Percentiles rank a stretch among this genome's conserved stretches.
Conservation (phyloP, 2,113 vertebrate genomes). For the Chinchilla lanigera region DNA sequence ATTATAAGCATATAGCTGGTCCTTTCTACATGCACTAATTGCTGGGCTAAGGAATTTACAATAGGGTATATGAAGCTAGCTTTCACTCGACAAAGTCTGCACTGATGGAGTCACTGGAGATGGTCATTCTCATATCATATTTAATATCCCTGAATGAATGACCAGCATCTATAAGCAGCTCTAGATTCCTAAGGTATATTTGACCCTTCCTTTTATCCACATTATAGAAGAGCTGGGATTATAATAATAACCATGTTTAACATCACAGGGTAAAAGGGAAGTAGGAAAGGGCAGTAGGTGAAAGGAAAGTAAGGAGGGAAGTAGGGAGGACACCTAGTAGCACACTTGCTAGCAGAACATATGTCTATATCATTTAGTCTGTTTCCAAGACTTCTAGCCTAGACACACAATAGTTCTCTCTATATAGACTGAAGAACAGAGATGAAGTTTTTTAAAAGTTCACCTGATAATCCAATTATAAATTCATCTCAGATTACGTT, state of each 20-base stretch:
- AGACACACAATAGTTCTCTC: slow-evolving; percentile 20
- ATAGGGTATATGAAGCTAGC: slow-evolving; percentile 23
- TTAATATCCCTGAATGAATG: slow-evolving; percentile 40
- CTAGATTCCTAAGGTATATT: background rate
- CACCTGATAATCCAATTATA: background rate
- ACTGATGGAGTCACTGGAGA: background rate
- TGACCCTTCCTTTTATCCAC: background rate
- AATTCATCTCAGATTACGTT: background rate
- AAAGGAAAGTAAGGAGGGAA: background rate
- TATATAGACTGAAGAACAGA: background rate
- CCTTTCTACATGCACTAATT: background rate
- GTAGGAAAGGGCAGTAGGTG: background rate
- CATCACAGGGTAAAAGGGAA: background rate
- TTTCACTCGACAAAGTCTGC: slow-evolving; percentile 28
- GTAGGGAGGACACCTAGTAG: background rate
- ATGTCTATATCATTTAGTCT: slow-evolving; percentile 10
- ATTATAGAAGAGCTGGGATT: slow-evolving; percentile 25
- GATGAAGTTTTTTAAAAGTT: background rate
- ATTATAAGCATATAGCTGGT: background rate
- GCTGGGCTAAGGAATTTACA: slow-evolving; percentile 42
- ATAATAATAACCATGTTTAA: slow-evolving; percentile 47
- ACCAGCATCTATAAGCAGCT: slow-evolving; percentile 33
- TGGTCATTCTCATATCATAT: slow-evolving; percentile 29
- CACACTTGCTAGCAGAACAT: background rate
- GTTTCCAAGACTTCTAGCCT: background rate